Evolutionary conservation across 1,140 invertebrate genomes (phyloP), one percentile per base, ranked within the genome.

Genomic region (Drosophila pseudoobscura): DNA sequence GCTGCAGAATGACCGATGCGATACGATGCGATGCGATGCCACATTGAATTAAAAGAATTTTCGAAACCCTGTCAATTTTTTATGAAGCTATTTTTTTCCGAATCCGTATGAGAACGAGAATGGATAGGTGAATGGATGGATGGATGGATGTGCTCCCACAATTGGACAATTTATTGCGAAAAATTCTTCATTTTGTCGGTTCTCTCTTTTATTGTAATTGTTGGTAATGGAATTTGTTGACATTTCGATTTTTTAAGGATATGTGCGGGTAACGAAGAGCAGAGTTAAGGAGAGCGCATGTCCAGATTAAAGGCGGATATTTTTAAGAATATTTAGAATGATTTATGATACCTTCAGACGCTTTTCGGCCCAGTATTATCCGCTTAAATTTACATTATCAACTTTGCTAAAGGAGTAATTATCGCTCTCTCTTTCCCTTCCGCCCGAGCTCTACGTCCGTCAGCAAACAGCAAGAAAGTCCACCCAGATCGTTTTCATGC

Each of bases 21-120:
- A 24, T 24, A 4, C n/a, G n/a, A 15, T 15, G 15, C 15, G 0
- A 15, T 15, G 15, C 24, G n/a, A 26, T 53, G 31, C 43, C 49
- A 35, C 29, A 64, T 49, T 20, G 52, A 50, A 57, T 50, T 55
- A 57, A 49, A 53, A 44, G 39, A 39, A 46, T 41, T 45, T 52
- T 54, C 47, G 26, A 41, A 35, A 39, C 35, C 35, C 31, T 45
- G 58, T 76, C 58, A 77, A 77, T 76, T 69, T 76, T 70, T 58
- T 54, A 76, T 75, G 44, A 45, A 45, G 39, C 20, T 53, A 39
- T 63, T 69, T 57, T 69, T 57, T 46, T 53, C 9, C 3, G 11
- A 13, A 8, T 31, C 29, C 29, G 8, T 13, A 39, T 39, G 35
- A 0, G 31, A 9, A 35, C 3, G 29, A 2, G 11, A 13, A 39